Conservation (phyloP, 2,888 invertebrate genomes). For the Tolmerus cingulatus region DNA sequence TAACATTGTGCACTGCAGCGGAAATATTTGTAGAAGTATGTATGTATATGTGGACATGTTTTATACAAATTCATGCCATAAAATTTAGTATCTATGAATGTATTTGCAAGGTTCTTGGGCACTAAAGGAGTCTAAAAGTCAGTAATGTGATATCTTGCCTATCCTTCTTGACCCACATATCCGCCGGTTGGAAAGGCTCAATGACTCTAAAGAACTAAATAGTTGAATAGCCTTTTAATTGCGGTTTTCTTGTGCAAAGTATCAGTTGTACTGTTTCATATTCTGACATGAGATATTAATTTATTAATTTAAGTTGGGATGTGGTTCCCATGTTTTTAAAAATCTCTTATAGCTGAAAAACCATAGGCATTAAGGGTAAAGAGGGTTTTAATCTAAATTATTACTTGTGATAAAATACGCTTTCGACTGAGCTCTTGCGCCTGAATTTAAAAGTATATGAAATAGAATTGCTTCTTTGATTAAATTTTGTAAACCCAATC, state of each 20-base stretch:
- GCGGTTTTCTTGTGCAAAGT: neutral
- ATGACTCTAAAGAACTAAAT: neutral
- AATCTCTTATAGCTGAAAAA: neutral
- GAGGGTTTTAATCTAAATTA: neutral
- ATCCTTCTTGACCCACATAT: neutral
- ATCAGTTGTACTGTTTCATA: neutral
- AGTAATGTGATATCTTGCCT: neutral
- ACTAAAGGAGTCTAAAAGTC: neutral
- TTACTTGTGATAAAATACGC: neutral
- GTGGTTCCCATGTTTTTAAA: neutral
- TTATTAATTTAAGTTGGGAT: neutral
- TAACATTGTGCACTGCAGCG: neutral
- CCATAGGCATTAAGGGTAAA: neutral
- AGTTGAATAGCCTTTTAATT: slow-evolving; percentile 3
- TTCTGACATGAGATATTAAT: neutral
- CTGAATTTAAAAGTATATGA: neutral
- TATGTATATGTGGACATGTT: neutral
- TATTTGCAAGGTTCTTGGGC: neutral
- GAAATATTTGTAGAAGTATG: slow-evolving; percentile 5
- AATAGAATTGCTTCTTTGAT: neutral
- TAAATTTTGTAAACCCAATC: neutral
- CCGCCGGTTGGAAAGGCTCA: neutral
- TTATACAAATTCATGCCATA: neutral
- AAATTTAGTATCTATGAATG: neutral
- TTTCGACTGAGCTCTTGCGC: neutral